Percentiles rank a stretch among this genome's conserved stretches.
Evolutionary conservation across 2,113 vertebrate species (phyloP).

Genomic region (Australoheros scitulus): DNA sequence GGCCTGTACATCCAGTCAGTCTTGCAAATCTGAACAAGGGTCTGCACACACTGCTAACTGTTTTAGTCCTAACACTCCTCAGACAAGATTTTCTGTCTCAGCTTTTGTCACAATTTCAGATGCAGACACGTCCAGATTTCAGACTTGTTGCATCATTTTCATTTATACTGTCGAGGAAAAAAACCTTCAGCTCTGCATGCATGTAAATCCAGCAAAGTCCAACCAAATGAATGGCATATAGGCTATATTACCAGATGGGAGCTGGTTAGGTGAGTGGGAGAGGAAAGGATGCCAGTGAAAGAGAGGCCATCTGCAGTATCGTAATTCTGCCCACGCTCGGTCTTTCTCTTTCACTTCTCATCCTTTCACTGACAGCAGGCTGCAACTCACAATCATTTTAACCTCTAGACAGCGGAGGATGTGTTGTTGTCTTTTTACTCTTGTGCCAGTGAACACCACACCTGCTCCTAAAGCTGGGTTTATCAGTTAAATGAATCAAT

Average conservation of each 20-base stretch:
- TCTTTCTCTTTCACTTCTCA: constrained; percentile 33
- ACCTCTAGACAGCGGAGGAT: neutral
- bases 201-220: neutral
- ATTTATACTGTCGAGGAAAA: neutral
- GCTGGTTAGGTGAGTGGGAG: constrained; percentile 54
- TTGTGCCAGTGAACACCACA: neutral
- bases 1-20: neutral
- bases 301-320: constrained; percentile 64
- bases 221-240: constrained; percentile 22
- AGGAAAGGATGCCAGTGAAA: constrained; percentile 49
- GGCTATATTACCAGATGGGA: constrained; percentile 44
- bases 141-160: neutral
- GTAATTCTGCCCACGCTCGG: constrained; percentile 62
- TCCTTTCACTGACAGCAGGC: constrained; percentile 28
- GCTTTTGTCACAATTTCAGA: neutral
- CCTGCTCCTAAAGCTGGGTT: neutral
- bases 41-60: neutral
- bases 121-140: neutral
- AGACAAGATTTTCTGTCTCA: neutral
- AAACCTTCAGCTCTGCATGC: neutral
- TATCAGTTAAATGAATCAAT: neutral
- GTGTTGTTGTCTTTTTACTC: neutral
- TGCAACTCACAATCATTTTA: constrained; percentile 21
- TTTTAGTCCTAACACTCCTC: neutral
- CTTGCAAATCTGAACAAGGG: neutral